Evolutionary conservation across 2,888 invertebrate species (phyloP).

Genomic region (Rotaria macrura): DNA sequence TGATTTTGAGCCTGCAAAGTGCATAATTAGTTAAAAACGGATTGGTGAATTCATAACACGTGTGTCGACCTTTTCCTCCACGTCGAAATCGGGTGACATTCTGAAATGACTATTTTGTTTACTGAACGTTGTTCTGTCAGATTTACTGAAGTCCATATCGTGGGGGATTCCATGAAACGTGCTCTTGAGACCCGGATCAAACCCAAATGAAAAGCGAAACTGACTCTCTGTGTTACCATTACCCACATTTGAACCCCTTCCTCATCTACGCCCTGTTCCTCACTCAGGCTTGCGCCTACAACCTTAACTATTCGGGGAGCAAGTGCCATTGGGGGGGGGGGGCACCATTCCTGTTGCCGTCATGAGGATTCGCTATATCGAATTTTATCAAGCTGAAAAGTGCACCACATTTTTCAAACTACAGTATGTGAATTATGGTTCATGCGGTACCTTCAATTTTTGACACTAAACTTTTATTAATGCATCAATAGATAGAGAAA

Average conservation of each 20-base stretch:
- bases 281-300: background rate
- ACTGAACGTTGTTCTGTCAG: constrained; percentile 6
- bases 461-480: background rate
- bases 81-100: background rate
- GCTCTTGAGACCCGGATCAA: background rate
- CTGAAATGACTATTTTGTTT: background rate
- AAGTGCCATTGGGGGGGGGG: no score
- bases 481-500: background rate
- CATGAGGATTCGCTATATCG: background rate
- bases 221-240: background rate
- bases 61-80: background rate
- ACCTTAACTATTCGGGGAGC: background rate
- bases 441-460: constrained; percentile 6
- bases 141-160: background rate
- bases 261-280: background rate
- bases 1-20: constrained; percentile 1
- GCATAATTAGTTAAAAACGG: background rate
- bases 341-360: background rate
- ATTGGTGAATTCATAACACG: constrained; percentile 19
- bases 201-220: background rate
- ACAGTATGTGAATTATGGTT: background rate
- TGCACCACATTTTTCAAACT: background rate
- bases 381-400: background rate
- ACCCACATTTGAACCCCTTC: background rate
- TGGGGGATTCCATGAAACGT: background rate